These are phyloP conservation scores for Heliconius hortense DNA, from an alignment of 2,888 invertebrate genomes.

Conservation along the genomic window DNA sequence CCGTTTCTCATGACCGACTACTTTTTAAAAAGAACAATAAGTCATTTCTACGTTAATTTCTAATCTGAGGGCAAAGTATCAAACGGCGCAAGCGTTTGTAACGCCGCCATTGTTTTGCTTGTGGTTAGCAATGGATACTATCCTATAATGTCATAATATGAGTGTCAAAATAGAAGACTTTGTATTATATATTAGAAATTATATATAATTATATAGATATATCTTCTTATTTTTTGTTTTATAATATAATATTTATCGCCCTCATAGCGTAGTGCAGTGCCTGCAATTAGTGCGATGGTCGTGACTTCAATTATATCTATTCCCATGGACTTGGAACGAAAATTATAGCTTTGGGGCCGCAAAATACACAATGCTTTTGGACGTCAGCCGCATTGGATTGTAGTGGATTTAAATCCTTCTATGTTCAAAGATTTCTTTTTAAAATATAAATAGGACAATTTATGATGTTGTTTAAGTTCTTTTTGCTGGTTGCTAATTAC, in stretches of 20 bases:
- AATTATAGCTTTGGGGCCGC: too few relatives aligned
- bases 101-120: slow-evolving; percentile 31
- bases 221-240: too few relatives aligned
- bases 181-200: too few relatives aligned
- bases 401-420: too few relatives aligned
- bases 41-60: slow-evolving; percentile 18
- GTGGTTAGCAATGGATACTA: slow-evolving; percentile 34
- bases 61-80: slow-evolving; percentile 27
- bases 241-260: background rate
- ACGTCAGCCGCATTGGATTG: too few relatives aligned
- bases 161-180: slow-evolving; percentile 17
- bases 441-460: too few relatives aligned
- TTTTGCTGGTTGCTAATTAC: background rate
- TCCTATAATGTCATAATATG: slow-evolving; percentile 21
- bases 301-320: background rate
- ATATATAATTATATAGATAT: background rate
- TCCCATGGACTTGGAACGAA: background rate
- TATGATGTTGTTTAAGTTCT: too few relatives aligned
- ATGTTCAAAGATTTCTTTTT: too few relatives aligned
- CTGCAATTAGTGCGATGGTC: background rate
- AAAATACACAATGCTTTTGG: too few relatives aligned
- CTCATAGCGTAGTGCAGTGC: background rate
- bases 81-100: slow-evolving; percentile 22
- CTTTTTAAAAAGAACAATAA: background rate
- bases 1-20: slow-evolving; percentile 14